Evolutionary conservation across 2,113 vertebrate genomes (phyloP).

Genomic region (Pithys albifrons): DNA sequence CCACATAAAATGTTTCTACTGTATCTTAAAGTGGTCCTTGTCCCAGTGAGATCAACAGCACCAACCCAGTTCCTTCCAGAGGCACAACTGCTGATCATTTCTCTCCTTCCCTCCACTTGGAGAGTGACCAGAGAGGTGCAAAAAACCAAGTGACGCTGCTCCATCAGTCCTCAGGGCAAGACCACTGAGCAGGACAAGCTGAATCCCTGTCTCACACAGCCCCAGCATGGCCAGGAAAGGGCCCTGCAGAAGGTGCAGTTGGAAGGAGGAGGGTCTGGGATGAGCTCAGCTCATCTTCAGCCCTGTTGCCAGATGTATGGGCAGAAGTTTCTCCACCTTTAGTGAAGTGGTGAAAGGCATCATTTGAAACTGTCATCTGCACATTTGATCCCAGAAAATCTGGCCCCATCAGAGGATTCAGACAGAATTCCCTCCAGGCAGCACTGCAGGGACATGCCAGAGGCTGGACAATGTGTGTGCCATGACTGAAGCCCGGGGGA

Average conservation of each 20-base stretch:
- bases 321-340: not conserved
- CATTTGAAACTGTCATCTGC: not conserved
- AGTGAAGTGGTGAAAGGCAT: not conserved
- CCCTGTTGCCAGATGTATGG: rapidly evolving
- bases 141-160: not conserved
- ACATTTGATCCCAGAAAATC: not conserved
- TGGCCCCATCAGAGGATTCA: not conserved
- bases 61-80: not conserved
- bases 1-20: not conserved
- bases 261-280: not conserved
- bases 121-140: not conserved
- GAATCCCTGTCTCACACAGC: not conserved
- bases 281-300: not conserved
- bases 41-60: not conserved
- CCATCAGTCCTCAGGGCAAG: not conserved
- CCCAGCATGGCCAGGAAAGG: not conserved
- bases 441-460: not conserved
- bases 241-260: not conserved
- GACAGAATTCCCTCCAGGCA: not conserved
- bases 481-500: not conserved
- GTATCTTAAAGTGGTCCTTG: not conserved
- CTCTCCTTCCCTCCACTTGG: not conserved
- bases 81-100: not conserved
- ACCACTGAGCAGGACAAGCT: not conserved
- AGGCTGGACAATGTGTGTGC: not conserved